Evolutionary conservation across 2,888 invertebrate genomes (phyloP).

Genomic region (Nomada lathburiana): DNA sequence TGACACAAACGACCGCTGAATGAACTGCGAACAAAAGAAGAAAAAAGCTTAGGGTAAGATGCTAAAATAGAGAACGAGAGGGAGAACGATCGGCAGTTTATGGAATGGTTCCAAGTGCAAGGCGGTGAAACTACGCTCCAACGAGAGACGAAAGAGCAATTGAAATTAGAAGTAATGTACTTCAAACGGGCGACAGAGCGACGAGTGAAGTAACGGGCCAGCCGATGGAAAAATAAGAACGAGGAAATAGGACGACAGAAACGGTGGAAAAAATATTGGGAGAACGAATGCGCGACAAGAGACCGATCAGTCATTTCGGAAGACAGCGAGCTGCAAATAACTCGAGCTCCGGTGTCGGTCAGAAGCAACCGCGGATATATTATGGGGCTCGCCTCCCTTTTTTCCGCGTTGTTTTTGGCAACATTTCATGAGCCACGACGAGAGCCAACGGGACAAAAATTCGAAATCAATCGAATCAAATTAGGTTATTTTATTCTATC

Average conservation of each 20-base stretch:
- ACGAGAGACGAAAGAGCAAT: conserved; percentile 3
- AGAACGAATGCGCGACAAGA: conserved; percentile 24
- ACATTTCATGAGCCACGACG: not conserved
- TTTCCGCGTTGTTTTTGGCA: conserved; percentile 4
- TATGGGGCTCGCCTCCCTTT: conserved; percentile 18
- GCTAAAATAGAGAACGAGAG: not conserved
- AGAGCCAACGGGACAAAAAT: not conserved
- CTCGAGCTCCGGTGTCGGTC: conserved; percentile 32
- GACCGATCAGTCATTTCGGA: conserved; percentile 52
- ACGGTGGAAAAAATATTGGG: not conserved
- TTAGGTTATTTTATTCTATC: not conserved
- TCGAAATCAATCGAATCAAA: conserved; percentile 36
- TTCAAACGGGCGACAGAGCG: not conserved
- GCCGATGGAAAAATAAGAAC: not conserved
- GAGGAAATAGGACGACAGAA: not conserved
- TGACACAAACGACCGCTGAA: not conserved
- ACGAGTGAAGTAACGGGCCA: conserved; percentile 2
- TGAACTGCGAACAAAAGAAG: not conserved
- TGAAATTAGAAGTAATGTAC: conserved; percentile 27
- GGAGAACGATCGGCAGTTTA: not conserved
- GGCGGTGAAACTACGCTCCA: not conserved
- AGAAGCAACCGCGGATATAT: conserved; percentile 44
- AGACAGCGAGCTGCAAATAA: conserved; percentile 39
- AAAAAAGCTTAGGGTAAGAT: not conserved
- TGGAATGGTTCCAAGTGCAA: not conserved